Evolutionary conservation across 2,797 vertebrate genomes (phyloP).

Genomic region (Ptychadena robeensis): DNA sequence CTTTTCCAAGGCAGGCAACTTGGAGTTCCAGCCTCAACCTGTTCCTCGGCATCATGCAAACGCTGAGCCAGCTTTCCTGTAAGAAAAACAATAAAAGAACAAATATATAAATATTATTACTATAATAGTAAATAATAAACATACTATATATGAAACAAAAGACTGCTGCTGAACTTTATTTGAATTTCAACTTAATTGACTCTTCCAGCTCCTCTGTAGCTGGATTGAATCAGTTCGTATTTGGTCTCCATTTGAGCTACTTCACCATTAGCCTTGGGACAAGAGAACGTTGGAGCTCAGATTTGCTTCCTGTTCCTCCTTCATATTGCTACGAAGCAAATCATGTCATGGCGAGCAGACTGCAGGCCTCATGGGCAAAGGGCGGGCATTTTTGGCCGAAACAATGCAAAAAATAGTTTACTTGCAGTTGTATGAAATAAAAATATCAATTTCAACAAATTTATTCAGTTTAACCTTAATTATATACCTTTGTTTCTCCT

Average conservation of each 20-base stretch:
- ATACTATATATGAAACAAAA: too few relatives aligned
- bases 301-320: constrained; percentile 74
- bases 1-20: constrained; percentile 86
- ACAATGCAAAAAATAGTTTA: constrained; percentile 8
- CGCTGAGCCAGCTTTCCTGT: constrained; percentile 88
- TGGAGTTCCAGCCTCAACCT: constrained; percentile 84
- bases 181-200: constrained; percentile 66
- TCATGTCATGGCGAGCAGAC: constrained; percentile 75
- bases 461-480: not conserved
- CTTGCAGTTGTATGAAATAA: not conserved
- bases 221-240: constrained; percentile 73
- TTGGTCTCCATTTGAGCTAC: constrained; percentile 77
- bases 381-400: constrained; percentile 76
- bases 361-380: constrained; percentile 77
- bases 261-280: constrained; percentile 76
- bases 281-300: constrained; percentile 72
- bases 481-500: constrained; percentile 78
- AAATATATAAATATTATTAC: not conserved
- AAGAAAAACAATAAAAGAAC: constrained; percentile 59
- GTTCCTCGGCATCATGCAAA: constrained; percentile 86
- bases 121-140: constrained; percentile 1
- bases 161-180: too few relatives aligned
- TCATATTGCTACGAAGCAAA: constrained; percentile 74
- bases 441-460: too few relatives aligned
- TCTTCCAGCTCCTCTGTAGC: constrained; percentile 69